These are phyloP conservation scores for Siniperca undulata DNA, from an alignment of 2,797 vertebrate genomes.

Conservation along the genomic window DNA sequence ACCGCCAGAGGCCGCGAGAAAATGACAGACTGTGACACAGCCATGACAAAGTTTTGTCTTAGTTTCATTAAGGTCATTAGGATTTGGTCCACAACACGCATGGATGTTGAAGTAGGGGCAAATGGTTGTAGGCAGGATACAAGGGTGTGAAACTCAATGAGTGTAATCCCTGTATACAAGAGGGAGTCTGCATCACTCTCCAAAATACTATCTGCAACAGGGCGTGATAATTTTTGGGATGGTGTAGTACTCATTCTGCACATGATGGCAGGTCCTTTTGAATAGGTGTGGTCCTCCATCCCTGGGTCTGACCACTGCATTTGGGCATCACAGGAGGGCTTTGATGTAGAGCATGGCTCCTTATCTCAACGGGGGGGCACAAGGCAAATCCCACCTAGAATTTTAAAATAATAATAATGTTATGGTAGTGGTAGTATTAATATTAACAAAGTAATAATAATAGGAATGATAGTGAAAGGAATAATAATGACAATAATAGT, in stretches of 20 bases:
- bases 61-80: neutral
- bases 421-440: too few species aligned
- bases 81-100: neutral
- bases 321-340: neutral
- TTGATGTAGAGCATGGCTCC: neutral
- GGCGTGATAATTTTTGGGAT: neutral
- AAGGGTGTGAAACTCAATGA: neutral
- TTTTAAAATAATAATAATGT: too few species aligned
- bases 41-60: constrained; percentile 1
- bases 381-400: too few species aligned
- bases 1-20: too few species aligned
- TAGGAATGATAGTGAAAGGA: too few species aligned
- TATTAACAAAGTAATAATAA: too few species aligned
- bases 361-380: too few species aligned
- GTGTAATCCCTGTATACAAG: neutral
- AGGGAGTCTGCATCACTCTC: neutral
- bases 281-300: constrained; percentile 8
- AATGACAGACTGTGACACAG: too few species aligned
- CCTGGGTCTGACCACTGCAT: neutral
- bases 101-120: neutral
- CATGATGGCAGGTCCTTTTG: neutral
- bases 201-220: neutral
- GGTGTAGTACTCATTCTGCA: neutral
- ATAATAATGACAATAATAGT: too few species aligned
- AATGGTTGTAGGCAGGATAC: neutral